Evolutionary conservation across 2,113 vertebrate species (phyloP).

Genomic region (Cebidichthys violaceus): DNA sequence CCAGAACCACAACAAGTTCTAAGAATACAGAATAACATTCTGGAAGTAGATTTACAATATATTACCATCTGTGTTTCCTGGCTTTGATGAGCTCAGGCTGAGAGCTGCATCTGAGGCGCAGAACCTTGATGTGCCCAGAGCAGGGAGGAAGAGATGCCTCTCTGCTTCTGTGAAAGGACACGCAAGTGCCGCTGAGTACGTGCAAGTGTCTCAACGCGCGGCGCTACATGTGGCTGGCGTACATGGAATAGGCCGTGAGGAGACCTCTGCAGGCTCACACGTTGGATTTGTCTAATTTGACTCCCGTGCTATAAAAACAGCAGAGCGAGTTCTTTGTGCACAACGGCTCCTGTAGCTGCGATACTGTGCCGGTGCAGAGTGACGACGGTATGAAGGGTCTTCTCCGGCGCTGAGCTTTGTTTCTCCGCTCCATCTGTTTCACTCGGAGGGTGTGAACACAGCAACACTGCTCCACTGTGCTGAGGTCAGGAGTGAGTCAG

Average conservation of each 20-base stretch:
- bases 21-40: background rate
- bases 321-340: background rate
- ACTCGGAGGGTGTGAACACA: constrained; percentile 60
- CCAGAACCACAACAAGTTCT: background rate
- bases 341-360: background rate
- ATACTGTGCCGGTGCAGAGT: background rate
- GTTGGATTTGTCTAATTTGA: constrained; percentile 5
- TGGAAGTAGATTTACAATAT: background rate
- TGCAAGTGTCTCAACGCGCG: background rate
- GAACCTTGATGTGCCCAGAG: constrained; percentile 33
- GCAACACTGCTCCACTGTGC: constrained; percentile 39
- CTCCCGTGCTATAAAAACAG: background rate
- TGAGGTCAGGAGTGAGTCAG: constrained; percentile 64
- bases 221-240: background rate
- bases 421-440: constrained; percentile 60
- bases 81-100: constrained; percentile 27
- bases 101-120: constrained; percentile 15
- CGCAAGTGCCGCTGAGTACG: background rate
- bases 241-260: background rate
- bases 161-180: constrained; percentile 24
- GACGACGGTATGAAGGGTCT: background rate
- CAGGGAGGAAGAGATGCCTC: constrained; percentile 14
- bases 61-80: background rate
- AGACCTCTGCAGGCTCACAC: constrained; percentile 8
- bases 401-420: constrained; percentile 28